Evolutionary conservation across 1,140 invertebrate genomes (phyloP), one percentile per base, ranked within the genome.

Genomic region (Ptiloglossa arizonensis): DNA sequence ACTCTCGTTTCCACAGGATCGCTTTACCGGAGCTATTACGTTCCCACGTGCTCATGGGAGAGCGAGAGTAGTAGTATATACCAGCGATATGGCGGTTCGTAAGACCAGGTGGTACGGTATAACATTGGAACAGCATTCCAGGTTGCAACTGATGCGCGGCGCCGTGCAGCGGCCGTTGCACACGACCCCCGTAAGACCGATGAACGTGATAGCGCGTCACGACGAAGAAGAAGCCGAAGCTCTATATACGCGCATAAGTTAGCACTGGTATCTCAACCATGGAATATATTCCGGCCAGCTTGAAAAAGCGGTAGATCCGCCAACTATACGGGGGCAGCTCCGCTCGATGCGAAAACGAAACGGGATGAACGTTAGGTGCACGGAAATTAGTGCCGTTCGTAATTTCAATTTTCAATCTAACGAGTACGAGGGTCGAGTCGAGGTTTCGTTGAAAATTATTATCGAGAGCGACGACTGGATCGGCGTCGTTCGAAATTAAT

Each of bases 71-170:
- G 63, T 79, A n/a, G 80, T 82, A 62, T 56, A 66, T 50, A 62
- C 46, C 59, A 32, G 59, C 80, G 82, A 79, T 63, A 82, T 46
- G 54, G 50, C 67, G 50, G 77, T 50, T 70, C 71, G 77, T 83
- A 80, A 84, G 77, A 84, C 82, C 81, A 84, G 82, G 82, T 84
- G 76, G 70, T 59, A 41, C 76, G 70, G 76, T 79, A 46, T 84
- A 83, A 84, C 71, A 71, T 71, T 80, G 82, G 56, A 84, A 70
- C 81, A 69, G 71, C 82, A 84, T 84, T 84, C 82, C 82, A 72
- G 56, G 81, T 71, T 84, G 81, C 77, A 84, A 84, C 67, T 76
- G 82, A 84, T 84, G 82, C 82, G 82, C 82, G 62, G 81, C 77
- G 77, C 72, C 82, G 66, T 22, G 76, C 64, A 56, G 59, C 44